Evolutionary conservation across 2,888 invertebrate species (phyloP).

Genomic region (Trypoxylon attenuatum): DNA sequence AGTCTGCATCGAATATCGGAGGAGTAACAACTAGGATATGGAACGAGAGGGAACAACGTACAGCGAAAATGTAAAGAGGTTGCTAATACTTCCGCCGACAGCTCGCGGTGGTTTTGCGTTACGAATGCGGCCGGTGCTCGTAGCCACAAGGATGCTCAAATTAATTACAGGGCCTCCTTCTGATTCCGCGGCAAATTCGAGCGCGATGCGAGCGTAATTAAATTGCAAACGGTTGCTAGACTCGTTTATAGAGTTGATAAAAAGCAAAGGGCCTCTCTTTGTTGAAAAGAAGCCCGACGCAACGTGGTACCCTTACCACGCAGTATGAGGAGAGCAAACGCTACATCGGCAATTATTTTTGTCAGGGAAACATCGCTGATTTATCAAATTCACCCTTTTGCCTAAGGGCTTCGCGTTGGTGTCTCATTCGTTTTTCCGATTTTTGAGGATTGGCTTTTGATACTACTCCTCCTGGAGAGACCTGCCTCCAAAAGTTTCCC

Average conservation of each 20-base stretch:
- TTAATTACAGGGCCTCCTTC: slow-evolving; percentile 51
- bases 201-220: slow-evolving; percentile 40
- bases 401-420: too few species aligned
- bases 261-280: slow-evolving; percentile 6
- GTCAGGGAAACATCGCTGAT: neutral
- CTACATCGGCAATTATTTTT: slow-evolving; percentile 4
- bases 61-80: slow-evolving; percentile 6
- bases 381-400: neutral
- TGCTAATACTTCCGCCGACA: slow-evolving; percentile 10
- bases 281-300: neutral
- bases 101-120: slow-evolving; percentile 15
- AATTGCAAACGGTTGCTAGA: slow-evolving; percentile 39
- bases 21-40: too few species aligned
- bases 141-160: slow-evolving; percentile 41
- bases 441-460: too few species aligned
- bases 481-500: too few species aligned
- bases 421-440: neutral
- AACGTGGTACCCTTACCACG: neutral
- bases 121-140: slow-evolving; percentile 19
- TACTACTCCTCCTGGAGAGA: too few species aligned
- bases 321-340: neutral
- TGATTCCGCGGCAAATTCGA: slow-evolving; percentile 42
- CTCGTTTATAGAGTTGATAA: slow-evolving; percentile 21
- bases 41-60: too few species aligned
- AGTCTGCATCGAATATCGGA: too few species aligned